Percentiles rank a stretch among this genome's conserved stretches.
phyloP scores from a whole-genome alignment of 2,113 vertebrate genomes.

The Crotophaga sulcirostris region DNA sequence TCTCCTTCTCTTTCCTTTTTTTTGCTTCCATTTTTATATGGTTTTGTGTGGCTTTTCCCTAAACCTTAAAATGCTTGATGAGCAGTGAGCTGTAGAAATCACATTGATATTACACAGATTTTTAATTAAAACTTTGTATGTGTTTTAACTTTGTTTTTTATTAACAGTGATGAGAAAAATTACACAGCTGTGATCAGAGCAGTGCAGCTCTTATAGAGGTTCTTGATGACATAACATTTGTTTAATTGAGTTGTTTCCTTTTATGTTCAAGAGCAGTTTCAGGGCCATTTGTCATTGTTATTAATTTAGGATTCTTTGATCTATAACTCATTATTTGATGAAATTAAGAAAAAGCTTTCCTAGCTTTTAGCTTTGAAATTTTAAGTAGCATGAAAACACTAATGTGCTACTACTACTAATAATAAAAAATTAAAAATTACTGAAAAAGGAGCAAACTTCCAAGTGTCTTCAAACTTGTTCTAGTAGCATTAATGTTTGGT shows the following conservation, averaged over 20 bases:
- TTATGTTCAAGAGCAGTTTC: constrained; percentile 40
- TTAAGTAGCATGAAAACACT: background rate
- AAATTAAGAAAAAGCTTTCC: constrained; percentile 25
- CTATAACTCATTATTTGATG: constrained; percentile 20
- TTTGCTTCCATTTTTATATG: background rate
- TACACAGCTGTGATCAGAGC: constrained; percentile 34
- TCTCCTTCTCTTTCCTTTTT: background rate
- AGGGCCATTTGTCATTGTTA: constrained; percentile 56
- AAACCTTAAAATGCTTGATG: constrained; percentile 10
- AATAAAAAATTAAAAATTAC: background rate
- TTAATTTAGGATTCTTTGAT: constrained; percentile 64
- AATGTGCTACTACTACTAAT: background rate
- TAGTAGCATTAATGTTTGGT: background rate
- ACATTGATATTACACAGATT: constrained; percentile 4
- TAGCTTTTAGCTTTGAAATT: background rate
- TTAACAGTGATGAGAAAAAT: constrained; percentile 60
- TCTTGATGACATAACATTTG: constrained; percentile 54
- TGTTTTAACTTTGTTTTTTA: constrained; percentile 58
- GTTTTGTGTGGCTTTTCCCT: background rate
- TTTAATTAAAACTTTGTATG: constrained; percentile 63
- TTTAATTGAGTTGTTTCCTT: constrained; percentile 64
- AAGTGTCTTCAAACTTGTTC: background rate
- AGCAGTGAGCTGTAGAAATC: constrained; percentile 30
- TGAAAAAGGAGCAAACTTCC: background rate
- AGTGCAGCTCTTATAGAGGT: background rate